These are phyloP conservation scores for Trichonephila clavata DNA, from an alignment of 1,140 invertebrate species.

Conservation along the genomic window DNA sequence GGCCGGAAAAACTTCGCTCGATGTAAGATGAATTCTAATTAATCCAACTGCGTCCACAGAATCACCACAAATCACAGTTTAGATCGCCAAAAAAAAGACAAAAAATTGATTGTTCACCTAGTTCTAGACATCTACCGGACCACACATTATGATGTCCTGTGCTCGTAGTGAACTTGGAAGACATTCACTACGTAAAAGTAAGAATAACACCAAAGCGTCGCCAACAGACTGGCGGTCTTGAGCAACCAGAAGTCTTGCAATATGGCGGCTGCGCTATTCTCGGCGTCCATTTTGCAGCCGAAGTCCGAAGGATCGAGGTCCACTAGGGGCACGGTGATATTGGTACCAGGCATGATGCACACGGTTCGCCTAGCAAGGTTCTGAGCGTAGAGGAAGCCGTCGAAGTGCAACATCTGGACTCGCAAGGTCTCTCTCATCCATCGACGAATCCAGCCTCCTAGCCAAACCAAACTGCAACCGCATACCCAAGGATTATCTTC, in stretches of 20 bases:
- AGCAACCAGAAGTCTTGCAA: constrained; percentile 6
- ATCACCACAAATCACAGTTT: neutral
- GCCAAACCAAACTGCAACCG: constrained; percentile 93
- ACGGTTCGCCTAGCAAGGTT: constrained; percentile 83
- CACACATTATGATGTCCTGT: constrained; percentile 55
- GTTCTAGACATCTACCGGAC: neutral
- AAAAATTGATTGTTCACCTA: neutral
- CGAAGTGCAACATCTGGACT: constrained; percentile 85
- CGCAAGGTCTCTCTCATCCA: constrained; percentile 91
- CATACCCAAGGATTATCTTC: constrained; percentile 92
- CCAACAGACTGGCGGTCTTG: neutral
- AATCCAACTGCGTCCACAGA: neutral
- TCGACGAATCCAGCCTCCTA: constrained; percentile 91
- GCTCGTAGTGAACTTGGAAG: neutral
- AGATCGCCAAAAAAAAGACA: neutral
- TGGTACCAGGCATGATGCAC: constrained; percentile 85
- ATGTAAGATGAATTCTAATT: neutral
- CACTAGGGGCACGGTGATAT: constrained; percentile 85
- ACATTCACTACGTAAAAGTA: constrained; percentile 28
- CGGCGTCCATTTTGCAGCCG: constrained; percentile 79
- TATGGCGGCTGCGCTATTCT: neutral
- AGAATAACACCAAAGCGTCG: constrained; percentile 38
- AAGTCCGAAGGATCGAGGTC: constrained; percentile 88
- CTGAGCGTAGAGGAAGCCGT: constrained; percentile 81
- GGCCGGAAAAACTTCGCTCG: constrained; percentile 22